A percentile compares a stretch with the other conserved stretches of the same genome.
Conservation (phyloP, 2,797 vertebrate genomes). For the Melopsittacus undulatus region DNA sequence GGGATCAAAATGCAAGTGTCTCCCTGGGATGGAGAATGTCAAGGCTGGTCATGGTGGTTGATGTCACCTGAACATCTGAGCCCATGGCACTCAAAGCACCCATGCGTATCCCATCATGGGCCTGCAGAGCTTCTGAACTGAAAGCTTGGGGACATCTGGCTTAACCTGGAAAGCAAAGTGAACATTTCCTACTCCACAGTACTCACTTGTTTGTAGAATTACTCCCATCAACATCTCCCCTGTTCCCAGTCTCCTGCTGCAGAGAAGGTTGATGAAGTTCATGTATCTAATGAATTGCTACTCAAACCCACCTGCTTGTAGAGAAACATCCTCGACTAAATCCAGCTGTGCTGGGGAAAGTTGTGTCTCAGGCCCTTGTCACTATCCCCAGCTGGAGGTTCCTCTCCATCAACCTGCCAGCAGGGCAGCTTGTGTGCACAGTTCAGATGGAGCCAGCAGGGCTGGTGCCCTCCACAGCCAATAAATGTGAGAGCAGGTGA, state of each 20-base stretch:
- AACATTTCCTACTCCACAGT: background rate
- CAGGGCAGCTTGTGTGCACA: background rate
- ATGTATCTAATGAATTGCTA: background rate
- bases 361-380: background rate
- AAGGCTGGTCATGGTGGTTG: background rate
- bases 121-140: background rate
- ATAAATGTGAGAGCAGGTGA: background rate
- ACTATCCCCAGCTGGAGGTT: background rate
- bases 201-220: background rate
- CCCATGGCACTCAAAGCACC: accelerated
- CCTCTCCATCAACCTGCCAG: background rate
- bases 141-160: background rate
- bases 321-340: background rate
- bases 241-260: background rate
- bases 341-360: background rate
- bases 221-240: background rate
- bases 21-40: no score
- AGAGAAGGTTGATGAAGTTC: background rate
- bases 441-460: background rate
- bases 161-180: background rate
- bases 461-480: background rate
- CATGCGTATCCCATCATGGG: accelerated
- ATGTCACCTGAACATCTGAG: background rate
- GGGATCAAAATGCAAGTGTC: background rate
- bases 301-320: background rate